Percentiles rank a stretch among this genome's conserved stretches.
Conservation (phyloP, 2,888 invertebrate genomes). For the Gandaritis pyraliata region DNA sequence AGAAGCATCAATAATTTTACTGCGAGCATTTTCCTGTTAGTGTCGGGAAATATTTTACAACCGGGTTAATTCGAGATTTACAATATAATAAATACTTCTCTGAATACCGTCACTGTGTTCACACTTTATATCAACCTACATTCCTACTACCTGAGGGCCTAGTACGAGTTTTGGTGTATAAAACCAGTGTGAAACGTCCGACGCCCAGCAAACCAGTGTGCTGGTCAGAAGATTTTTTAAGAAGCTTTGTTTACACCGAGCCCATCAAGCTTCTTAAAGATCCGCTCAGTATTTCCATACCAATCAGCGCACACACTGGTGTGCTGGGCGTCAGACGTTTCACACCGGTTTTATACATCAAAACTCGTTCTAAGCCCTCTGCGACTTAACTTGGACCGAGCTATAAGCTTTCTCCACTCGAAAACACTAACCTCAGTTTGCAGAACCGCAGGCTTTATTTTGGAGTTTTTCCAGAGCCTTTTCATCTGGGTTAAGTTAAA, state of each 20-base stretch:
- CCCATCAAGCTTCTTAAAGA: no score
- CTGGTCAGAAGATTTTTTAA: no score
- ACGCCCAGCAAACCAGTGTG: no score
- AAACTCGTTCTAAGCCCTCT: no score
- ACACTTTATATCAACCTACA: slow-evolving; percentile 12
- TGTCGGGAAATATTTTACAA: slow-evolving; percentile 25
- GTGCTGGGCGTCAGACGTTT: no score
- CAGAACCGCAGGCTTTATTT: slow-evolving; percentile 87
- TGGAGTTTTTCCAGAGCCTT: slow-evolving; percentile 86
- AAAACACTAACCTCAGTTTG: slow-evolving; percentile 82
- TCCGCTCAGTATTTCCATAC: no score
- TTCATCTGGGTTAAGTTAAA: slow-evolving; percentile 92
- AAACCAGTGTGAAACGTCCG: no score
- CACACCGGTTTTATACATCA: no score
- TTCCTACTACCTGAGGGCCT: no score
- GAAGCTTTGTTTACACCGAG: no score
- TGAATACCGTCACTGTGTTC: slow-evolving; percentile 12
- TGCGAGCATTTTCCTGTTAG: slow-evolving; percentile 19
- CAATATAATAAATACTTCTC: slow-evolving; percentile 30
- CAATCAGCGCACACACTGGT: no score
- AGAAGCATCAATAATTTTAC: slow-evolving; percentile 29
- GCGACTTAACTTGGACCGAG: background rate
- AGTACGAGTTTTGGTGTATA: no score
- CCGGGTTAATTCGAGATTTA: slow-evolving; percentile 27
- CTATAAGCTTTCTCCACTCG: background rate